Evolutionary conservation across 2,113 vertebrate genomes (phyloP).

Genomic region (Nerophis lumbriciformis): DNA sequence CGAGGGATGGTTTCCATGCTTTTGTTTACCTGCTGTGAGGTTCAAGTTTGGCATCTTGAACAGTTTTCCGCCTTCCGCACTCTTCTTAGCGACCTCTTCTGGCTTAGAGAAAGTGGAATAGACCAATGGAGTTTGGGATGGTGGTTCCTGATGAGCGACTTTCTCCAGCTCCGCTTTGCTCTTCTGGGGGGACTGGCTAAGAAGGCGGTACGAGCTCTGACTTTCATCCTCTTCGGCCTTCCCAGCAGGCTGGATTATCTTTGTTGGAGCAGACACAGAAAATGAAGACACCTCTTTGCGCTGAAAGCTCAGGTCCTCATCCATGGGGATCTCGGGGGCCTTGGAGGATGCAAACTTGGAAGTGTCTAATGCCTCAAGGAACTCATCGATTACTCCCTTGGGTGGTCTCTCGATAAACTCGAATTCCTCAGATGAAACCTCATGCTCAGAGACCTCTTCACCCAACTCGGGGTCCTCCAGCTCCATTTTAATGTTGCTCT

Average conservation of each 20-base stretch:
- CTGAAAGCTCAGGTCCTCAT: constrained; percentile 58
- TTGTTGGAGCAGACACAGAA: not conserved
- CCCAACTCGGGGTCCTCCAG: constrained; percentile 59
- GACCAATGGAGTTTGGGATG: constrained; percentile 23
- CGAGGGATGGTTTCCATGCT: constrained; percentile 45
- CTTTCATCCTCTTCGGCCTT: constrained; percentile 34
- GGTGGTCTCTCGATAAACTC: constrained; percentile 75
- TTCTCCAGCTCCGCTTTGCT: constrained; percentile 66
- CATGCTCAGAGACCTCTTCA: constrained; percentile 69
- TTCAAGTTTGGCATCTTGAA: constrained; percentile 60
- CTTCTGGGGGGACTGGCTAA: constrained; percentile 61
- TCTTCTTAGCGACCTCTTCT: constrained; percentile 45
- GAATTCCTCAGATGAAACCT: constrained; percentile 75
- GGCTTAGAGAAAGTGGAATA: constrained; percentile 40
- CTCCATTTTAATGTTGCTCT: constrained; percentile 40
- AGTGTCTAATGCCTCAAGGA: constrained; percentile 70
- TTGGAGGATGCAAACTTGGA: constrained; percentile 61
- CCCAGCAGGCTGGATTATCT: not conserved
- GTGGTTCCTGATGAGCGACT: constrained; percentile 42
- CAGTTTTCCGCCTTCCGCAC: constrained; percentile 29
- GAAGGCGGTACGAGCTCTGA: constrained; percentile 60
- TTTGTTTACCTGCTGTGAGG: constrained; percentile 68
- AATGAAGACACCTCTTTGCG: constrained; percentile 21
- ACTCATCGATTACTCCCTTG: constrained; percentile 69
- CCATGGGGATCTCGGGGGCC: constrained; percentile 54